A percentile compares a stretch with the other conserved stretches of the same genome.
Evolutionary conservation across 2,797 vertebrate genomes (phyloP).

Genomic region (Simalia tracyae): DNA sequence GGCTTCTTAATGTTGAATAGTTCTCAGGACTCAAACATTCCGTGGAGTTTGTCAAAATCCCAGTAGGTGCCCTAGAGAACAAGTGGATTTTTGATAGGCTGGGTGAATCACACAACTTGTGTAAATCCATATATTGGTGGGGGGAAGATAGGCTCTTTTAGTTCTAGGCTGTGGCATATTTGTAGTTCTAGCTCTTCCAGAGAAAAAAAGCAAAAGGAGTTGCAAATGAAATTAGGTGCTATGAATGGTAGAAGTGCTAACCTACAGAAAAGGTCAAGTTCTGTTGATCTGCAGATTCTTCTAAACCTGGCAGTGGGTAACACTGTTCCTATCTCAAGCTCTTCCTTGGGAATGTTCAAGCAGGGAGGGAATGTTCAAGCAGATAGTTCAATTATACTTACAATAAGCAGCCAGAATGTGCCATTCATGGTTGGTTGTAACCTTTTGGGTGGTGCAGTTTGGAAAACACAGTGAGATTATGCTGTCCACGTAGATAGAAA

Average conservation of each 20-base stretch:
- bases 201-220: not conserved
- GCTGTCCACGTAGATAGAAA: not conserved
- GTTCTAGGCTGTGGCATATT: not conserved
- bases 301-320: not conserved
- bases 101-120: not conserved
- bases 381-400: not conserved
- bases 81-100: not conserved
- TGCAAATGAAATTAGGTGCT: not conserved
- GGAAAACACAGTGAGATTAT: constrained; percentile 35
- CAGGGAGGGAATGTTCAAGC: not conserved
- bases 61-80: not conserved
- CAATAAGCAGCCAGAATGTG: not conserved
- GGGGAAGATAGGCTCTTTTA: not conserved
- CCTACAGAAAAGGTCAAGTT: not conserved
- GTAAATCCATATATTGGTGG: not conserved
- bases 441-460: constrained; percentile 9
- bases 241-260: not conserved
- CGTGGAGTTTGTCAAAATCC: not conserved
- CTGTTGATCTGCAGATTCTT: not conserved
- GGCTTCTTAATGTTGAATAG: not conserved
- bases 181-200: not conserved
- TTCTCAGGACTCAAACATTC: not conserved
- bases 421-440: not conserved
- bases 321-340: not conserved
- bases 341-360: not conserved